phyloP scores from a whole-genome alignment of 1,140 invertebrate species.

The Amphibalanus amphitrite region DNA sequence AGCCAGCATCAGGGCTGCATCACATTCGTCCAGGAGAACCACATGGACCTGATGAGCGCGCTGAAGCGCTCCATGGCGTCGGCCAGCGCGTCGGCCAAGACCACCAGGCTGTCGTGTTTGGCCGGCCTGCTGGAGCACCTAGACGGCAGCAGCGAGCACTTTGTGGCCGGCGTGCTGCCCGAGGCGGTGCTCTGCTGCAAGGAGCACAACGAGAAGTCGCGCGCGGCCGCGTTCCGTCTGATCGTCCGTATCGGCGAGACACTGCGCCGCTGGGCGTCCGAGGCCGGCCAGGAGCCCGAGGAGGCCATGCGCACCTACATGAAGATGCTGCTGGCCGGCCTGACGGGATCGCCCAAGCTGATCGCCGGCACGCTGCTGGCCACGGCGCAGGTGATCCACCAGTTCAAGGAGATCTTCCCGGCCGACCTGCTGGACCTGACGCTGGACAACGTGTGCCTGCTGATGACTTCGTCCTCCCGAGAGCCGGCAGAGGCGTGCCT shows the following conservation, averaged over 20 bases:
- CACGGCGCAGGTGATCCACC: conserved; percentile 46
- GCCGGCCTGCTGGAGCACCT: conserved; percentile 41
- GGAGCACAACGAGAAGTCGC: conserved; percentile 61
- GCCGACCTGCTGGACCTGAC: conserved; percentile 45
- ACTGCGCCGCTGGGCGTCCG: conserved; percentile 18
- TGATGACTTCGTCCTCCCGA: conserved; percentile 41
- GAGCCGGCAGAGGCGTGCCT: conserved; percentile 51
- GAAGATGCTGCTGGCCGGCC: conserved; percentile 43
- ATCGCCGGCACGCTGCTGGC: conserved; percentile 49
- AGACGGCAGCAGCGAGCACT: conserved; percentile 29
- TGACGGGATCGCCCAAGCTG: conserved; percentile 43
- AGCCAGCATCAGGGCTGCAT: conserved; percentile 30
- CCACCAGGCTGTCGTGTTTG: conserved; percentile 43
- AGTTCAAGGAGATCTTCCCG: conserved; percentile 48
- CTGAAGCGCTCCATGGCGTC: conserved; percentile 45
- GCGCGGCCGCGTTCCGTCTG: conserved; percentile 53
- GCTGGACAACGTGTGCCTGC: conserved; percentile 43
- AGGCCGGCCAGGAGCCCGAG: conserved; percentile 15
- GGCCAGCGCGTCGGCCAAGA: conserved; percentile 55
- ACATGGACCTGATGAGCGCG: conserved; percentile 46
- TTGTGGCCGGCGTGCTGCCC: conserved; percentile 51
- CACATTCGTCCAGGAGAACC: conserved; percentile 45
- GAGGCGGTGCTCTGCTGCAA: conserved; percentile 65
- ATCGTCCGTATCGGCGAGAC: conserved; percentile 34
- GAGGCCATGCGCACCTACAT: conserved; percentile 41